Conservation (phyloP, 1,140 invertebrate genomes). For the Thaumetopoea pityocampa region DNA sequence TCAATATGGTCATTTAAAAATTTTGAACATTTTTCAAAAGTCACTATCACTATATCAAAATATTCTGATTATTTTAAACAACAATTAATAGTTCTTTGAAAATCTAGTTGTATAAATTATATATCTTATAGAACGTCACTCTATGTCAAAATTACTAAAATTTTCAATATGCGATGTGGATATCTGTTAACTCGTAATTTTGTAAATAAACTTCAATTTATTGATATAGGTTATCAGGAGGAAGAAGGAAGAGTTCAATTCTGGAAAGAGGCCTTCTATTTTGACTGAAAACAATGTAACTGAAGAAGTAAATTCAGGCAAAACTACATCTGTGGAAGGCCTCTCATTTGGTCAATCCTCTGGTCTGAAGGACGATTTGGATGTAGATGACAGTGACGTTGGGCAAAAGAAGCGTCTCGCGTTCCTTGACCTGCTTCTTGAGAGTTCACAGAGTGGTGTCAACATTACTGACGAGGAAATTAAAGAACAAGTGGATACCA, state of each 20-base stretch:
- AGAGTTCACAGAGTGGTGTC: conserved; percentile 87
- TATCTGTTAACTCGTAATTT: too few species aligned
- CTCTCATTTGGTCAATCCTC: conserved; percentile 84
- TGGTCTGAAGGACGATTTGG: conserved; percentile 86
- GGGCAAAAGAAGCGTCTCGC: conserved; percentile 93
- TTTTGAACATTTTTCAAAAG: too few species aligned
- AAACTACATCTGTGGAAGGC: conserved; percentile 83
- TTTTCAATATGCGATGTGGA: not conserved
- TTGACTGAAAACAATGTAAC: conserved; percentile 28
- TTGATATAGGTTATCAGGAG: conserved; percentile 81
- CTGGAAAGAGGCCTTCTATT: conserved; percentile 77
- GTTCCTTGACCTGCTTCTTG: conserved; percentile 94
- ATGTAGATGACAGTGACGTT: conserved; percentile 85
- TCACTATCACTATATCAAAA: too few species aligned
- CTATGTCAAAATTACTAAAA: not conserved
- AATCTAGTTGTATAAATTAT: too few species aligned
- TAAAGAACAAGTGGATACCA: conserved; percentile 94
- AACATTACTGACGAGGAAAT: conserved; percentile 92
- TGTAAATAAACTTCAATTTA: conserved; percentile 5
- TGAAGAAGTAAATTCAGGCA: conserved; percentile 79
- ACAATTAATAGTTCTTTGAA: too few species aligned
- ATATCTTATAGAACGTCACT: too few species aligned
- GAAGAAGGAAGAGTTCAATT: conserved; percentile 85
- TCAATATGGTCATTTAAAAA: too few species aligned
- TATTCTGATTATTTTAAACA: too few species aligned